phyloP scores from a whole-genome alignment of 2,113 vertebrate genomes.

The Alouatta palliata region DNA sequence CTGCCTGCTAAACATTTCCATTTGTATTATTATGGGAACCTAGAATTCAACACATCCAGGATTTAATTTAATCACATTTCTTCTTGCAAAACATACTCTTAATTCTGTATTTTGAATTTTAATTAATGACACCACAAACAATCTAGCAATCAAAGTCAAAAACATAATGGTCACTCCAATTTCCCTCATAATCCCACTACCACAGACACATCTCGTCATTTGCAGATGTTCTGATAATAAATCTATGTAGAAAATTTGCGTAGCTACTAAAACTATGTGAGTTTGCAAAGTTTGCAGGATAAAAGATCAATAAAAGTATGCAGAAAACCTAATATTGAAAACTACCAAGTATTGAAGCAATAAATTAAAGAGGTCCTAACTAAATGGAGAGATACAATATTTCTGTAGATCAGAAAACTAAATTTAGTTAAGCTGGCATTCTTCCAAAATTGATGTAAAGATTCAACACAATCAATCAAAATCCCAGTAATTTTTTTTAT shows the following conservation, averaged over 20 bases:
- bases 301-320: conserved; percentile 1
- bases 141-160: background rate
- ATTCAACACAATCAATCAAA: conserved; percentile 2
- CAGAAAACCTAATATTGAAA: background rate
- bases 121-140: background rate
- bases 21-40: background rate
- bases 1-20: background rate
- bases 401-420: background rate
- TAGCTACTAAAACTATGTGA: background rate
- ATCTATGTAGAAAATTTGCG: background rate
- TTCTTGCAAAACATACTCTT: background rate
- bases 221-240: background rate
- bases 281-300: background rate
- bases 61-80: background rate
- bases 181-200: background rate
- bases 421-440: background rate
- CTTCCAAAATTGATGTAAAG: background rate
- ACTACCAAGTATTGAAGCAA: background rate
- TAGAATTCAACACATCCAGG: background rate
- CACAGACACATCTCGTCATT: background rate
- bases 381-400: background rate
- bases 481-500: background rate
- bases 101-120: background rate
- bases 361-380: background rate
- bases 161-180: background rate